Percentiles rank a stretch among this genome's conserved stretches.
phyloP scores from a whole-genome alignment of 1,140 invertebrate species.

The Drosophila bocki region DNA sequence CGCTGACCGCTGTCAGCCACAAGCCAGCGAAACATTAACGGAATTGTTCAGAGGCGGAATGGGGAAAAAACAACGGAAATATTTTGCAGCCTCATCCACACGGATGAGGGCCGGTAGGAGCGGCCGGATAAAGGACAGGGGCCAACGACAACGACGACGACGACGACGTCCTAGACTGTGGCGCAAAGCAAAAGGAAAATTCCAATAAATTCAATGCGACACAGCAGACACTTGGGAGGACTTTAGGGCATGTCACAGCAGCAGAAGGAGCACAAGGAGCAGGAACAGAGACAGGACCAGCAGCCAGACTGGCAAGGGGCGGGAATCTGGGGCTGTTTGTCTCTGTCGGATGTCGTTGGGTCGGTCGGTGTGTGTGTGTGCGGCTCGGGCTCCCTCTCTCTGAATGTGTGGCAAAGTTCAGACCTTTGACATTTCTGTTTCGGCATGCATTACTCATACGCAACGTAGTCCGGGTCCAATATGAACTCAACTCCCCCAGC shows the following conservation, averaged over 20 bases:
- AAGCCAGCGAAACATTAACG: constrained; percentile 72
- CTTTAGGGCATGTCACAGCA: constrained; percentile 78
- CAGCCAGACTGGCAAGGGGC: constrained; percentile 31
- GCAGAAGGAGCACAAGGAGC: constrained; percentile 12
- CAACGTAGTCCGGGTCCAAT: constrained; percentile 52
- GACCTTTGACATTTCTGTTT: constrained; percentile 78
- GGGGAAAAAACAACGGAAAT: constrained; percentile 58
- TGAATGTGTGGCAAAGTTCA: constrained; percentile 76
- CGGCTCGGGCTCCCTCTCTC: constrained; percentile 24
- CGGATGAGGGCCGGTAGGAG: constrained; percentile 10
- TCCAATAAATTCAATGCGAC: constrained; percentile 84
- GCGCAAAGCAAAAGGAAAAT: constrained; percentile 72
- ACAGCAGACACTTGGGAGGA: constrained; percentile 81
- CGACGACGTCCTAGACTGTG: constrained; percentile 41
- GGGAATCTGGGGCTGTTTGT: constrained; percentile 49
- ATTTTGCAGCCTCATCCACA: constrained; percentile 53
- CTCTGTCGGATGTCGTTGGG: constrained; percentile 60
- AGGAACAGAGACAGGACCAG: constrained; percentile 1
- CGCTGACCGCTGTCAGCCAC: constrained; percentile 74
- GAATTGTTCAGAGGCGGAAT: constrained; percentile 55
- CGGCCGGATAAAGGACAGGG: constrained; percentile 23
- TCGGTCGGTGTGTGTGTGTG: not conserved
- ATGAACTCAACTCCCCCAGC: constrained; percentile 56
- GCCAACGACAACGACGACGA: constrained; percentile 24
- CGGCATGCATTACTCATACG: constrained; percentile 80